Percentiles rank a stretch among this genome's conserved stretches.
Conservation (phyloP, 1,140 invertebrate species). For the Plodia interpunctella region DNA sequence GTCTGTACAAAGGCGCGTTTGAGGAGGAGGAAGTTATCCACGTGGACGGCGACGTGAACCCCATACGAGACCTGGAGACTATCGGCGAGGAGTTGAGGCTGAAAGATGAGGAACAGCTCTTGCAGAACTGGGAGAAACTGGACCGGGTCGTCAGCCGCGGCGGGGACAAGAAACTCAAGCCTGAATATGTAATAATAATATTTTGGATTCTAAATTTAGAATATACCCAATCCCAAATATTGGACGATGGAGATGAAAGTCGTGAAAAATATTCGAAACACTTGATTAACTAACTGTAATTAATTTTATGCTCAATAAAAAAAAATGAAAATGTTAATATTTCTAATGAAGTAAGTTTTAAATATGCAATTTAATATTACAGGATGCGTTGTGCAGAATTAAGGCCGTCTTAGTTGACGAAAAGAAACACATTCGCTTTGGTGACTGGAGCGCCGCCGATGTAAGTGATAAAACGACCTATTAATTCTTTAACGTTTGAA, state of each 20-base stretch:
- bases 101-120: constrained; percentile 94
- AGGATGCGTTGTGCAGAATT: constrained; percentile 93
- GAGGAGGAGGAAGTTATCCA: constrained; percentile 99
- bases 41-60: constrained; percentile 98
- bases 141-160: constrained; percentile 92
- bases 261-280: no score
- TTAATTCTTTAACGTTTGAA: constrained; percentile 4
- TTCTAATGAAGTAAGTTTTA: no score
- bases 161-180: constrained; percentile 96
- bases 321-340: no score
- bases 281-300: no score
- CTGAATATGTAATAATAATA: constrained; percentile 88
- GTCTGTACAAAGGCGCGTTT: constrained; percentile 87
- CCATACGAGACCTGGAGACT: constrained; percentile 96
- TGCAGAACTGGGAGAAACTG: constrained; percentile 89
- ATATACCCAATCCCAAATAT: no score
- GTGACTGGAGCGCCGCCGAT: constrained; percentile 95
- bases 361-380: constrained; percentile 25
- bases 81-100: constrained; percentile 96
- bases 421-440: constrained; percentile 95
- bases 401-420: constrained; percentile 91
- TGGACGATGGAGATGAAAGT: no score
- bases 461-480: constrained; percentile 78
- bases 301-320: no score
- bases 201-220: no score